Evolutionary conservation across 2,888 invertebrate genomes (phyloP).

Genomic region (Plagiodera versicolora): DNA sequence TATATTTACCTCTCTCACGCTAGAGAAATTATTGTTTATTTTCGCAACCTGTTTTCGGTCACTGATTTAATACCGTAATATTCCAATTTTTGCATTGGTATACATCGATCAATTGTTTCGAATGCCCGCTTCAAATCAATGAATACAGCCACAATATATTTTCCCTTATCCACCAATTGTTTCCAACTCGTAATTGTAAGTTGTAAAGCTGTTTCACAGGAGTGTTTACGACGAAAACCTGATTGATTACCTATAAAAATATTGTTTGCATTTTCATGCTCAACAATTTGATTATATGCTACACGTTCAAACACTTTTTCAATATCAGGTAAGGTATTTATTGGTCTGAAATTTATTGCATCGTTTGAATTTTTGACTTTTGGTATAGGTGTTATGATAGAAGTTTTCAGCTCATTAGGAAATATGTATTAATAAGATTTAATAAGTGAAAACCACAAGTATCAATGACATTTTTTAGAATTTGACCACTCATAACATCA

Average conservation of each 20-base stretch:
- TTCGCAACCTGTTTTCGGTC: background rate
- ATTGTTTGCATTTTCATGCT: background rate
- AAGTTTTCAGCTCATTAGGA: background rate
- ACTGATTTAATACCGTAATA: background rate
- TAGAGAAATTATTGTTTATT: background rate
- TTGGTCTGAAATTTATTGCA: slow-evolving; percentile 1
- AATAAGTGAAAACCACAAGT: background rate
- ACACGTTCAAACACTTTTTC: background rate
- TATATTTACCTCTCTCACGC: background rate
- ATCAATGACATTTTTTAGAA: background rate
- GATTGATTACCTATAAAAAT: slow-evolving; percentile 2
- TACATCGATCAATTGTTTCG: background rate
- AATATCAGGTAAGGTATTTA: slow-evolving; percentile 1
- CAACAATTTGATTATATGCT: slow-evolving; percentile 6
- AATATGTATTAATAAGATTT: background rate
- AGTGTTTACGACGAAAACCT: slow-evolving; percentile 3
- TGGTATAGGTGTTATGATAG: slow-evolving; percentile 2
- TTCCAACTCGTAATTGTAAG: background rate
- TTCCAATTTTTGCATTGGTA: background rate
- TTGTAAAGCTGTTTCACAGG: background rate
- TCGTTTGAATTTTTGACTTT: slow-evolving; percentile 5
- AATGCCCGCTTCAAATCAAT: background rate
- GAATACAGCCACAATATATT: background rate
- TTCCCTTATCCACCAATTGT: background rate
- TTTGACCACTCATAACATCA: slow-evolving; percentile 2